A percentile compares a stretch with the other conserved stretches of the same genome.
Conservation (phyloP, 2,888 invertebrate species). For the Volucella inanis region DNA sequence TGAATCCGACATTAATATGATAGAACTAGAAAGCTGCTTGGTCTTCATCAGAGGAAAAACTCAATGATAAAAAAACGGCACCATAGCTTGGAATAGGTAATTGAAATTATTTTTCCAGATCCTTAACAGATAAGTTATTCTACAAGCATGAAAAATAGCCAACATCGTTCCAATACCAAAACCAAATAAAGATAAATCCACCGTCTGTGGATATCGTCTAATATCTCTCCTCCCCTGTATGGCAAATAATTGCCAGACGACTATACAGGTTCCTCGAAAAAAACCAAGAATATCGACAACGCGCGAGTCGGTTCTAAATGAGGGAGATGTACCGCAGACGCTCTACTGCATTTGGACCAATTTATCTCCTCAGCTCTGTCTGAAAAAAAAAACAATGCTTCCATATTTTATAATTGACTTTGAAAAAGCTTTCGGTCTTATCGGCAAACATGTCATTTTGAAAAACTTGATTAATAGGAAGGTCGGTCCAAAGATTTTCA, state of each 20-base stretch:
- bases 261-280: background rate
- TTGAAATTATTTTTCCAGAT: background rate
- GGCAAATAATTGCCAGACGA: conserved; percentile 24
- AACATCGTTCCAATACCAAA: conserved; percentile 30
- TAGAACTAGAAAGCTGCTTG: background rate
- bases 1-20: conserved; percentile 8
- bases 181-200: conserved; percentile 11
- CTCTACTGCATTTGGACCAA: too few species aligned
- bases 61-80: background rate
- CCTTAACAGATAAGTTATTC: background rate
- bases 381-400: too few species aligned
- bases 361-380: too few species aligned
- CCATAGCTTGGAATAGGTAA: background rate
- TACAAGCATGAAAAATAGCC: conserved; percentile 13
- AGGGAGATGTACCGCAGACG: background rate
- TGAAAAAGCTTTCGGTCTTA: too few species aligned
- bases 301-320: background rate
- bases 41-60: background rate
- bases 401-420: too few species aligned
- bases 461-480: too few species aligned
- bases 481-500: too few species aligned
- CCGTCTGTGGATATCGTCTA: conserved; percentile 16
- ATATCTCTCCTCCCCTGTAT: conserved; percentile 37
- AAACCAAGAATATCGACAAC: background rate
- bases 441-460: too few species aligned